Conservation (phyloP, 1,140 invertebrate species). For the Cotesia chilonis region DNA sequence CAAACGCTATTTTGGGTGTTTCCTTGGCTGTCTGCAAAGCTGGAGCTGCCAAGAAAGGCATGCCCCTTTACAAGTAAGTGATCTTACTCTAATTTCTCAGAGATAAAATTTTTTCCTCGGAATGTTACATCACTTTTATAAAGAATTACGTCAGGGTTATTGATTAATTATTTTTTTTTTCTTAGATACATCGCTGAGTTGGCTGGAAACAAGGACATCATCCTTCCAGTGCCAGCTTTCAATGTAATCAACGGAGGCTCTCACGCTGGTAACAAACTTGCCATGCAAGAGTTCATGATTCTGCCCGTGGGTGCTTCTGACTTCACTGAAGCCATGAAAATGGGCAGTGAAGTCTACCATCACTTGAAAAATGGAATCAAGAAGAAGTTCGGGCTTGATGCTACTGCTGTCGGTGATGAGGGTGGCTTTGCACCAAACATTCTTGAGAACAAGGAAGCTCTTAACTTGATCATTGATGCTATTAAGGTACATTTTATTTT, state of each 20-base stretch:
- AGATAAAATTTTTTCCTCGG: slow-evolving; percentile 67
- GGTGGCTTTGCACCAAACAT: slow-evolving; percentile 99
- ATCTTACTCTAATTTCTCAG: slow-evolving; percentile 23
- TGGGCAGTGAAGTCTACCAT: slow-evolving; percentile 97
- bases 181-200: slow-evolving; percentile 90
- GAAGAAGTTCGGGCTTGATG: slow-evolving; percentile 91
- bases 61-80: slow-evolving; percentile 81
- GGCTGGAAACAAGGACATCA: slow-evolving; percentile 88
- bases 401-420: slow-evolving; percentile 98
- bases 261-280: slow-evolving; percentile 98
- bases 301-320: slow-evolving; percentile 81
- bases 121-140: too few species aligned
- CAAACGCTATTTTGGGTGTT: slow-evolving; percentile 97
- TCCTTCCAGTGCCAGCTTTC: slow-evolving; percentile 96
- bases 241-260: slow-evolving; percentile 99
- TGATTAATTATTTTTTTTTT: slow-evolving; percentile 13
- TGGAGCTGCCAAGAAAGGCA: slow-evolving; percentile 91
- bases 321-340: slow-evolving; percentile 98
- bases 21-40: slow-evolving; percentile 96
- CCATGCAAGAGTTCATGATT: slow-evolving; percentile 99
- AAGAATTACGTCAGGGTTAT: neutral
- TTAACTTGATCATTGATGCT: slow-evolving; percentile 88
- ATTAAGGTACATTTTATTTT: slow-evolving; percentile 82
- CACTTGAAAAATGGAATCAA: slow-evolving; percentile 97
- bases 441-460: slow-evolving; percentile 92